Evolutionary conservation across 1,140 invertebrate genomes (phyloP), one percentile per base, ranked within the genome.

Genomic region (Anoplolepis gracilipes): DNA sequence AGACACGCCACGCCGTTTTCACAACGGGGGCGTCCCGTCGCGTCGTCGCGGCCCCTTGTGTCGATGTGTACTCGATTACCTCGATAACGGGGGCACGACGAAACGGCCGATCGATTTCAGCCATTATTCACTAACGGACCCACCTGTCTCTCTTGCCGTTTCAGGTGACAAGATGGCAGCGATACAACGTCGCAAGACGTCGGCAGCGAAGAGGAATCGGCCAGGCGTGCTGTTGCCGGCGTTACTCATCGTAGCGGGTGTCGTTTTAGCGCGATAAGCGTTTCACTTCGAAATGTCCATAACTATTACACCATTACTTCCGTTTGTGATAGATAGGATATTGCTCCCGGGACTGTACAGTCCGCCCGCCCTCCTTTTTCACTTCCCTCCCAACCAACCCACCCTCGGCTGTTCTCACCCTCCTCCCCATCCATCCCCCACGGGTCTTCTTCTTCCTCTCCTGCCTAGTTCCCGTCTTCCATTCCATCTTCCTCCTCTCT

Each of bases 121-220:
- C 55, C 19, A 19, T 53, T 33, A 70, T 70, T 59, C 53, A 73
- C 78, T 82, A 82, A 82, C 36, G 28, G 67, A 82, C 39, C 67
- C 55, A 82, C 49, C 78, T 59, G 78, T 82, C 53, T 72, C 53
- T 79, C 46, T 69, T 82, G 36, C 67, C 36, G 73, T 95, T 95
- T 30, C 93, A 95, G 95, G 95, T 81, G 95, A 95, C 89, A 95
- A 95, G 92, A 95, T 95, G 95, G 95, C 95, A 79, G 95, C 95
- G 59, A 95, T 95, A 78, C 92, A 94, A 70, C 94, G 95, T 39
- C 94, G 94, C 82, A 95, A 95, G 87, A 95, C 95, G 69, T 95
- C 95, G 81, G 94, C 90, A 36, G 93, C 89, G 49, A 84, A 88
- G 76, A 90, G 89, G 89, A 90, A 84, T 65, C 85, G 90, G 55